Evolutionary conservation across 1,140 invertebrate species (phyloP).

Genomic region (Drosophila suzukii): DNA sequence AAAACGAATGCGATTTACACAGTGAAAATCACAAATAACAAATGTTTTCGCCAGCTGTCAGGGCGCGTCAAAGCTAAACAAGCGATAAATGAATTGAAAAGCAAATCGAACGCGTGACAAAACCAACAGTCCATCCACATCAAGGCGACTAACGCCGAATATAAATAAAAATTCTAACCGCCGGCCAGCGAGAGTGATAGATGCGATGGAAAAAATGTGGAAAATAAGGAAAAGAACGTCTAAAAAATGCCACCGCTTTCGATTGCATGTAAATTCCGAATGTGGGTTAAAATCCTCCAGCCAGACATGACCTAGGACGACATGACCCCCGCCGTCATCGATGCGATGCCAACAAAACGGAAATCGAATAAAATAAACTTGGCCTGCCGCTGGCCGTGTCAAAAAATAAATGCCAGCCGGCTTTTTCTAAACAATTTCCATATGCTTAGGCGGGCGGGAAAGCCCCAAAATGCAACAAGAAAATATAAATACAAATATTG

Average conservation of each 20-base stretch:
- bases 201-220: conserved; percentile 23
- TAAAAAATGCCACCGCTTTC: conserved; percentile 55
- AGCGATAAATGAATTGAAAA: conserved; percentile 43
- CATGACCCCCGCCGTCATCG: conserved; percentile 7
- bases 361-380: conserved; percentile 56
- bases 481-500: conserved; percentile 63
- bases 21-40: conserved; percentile 35
- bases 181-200: conserved; percentile 52
- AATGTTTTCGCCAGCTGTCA: conserved; percentile 60
- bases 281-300: conserved; percentile 67
- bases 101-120: conserved; percentile 52
- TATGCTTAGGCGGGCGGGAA: conserved; percentile 50
- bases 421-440: conserved; percentile 71
- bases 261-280: conserved; percentile 66
- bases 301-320: conserved; percentile 70
- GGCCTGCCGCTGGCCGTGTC: conserved; percentile 22
- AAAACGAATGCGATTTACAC: conserved; percentile 21
- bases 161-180: conserved; percentile 67
- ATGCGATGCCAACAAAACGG: conserved; percentile 33
- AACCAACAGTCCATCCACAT: conserved; percentile 19
- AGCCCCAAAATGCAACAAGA: conserved; percentile 43
- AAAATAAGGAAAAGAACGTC: conserved; percentile 21
- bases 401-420: conserved; percentile 60
- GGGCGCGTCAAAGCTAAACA: conserved; percentile 47
- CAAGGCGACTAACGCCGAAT: conserved; percentile 23